These are phyloP conservation scores for Chaenodraco wilsoni DNA, from an alignment of 2,797 vertebrate species.

Conservation along the genomic window DNA sequence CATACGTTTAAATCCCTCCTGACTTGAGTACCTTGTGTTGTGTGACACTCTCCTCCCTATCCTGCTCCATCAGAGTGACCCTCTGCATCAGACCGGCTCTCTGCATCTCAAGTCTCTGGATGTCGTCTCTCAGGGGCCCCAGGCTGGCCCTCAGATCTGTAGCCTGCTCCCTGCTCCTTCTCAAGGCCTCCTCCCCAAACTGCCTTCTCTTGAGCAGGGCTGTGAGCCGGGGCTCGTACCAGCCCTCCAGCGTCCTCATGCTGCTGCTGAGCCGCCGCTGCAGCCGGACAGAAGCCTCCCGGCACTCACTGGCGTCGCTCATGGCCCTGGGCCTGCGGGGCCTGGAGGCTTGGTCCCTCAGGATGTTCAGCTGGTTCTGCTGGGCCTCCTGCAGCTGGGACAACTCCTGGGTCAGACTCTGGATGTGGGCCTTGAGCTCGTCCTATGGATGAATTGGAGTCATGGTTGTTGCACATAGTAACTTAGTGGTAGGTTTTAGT, in stretches of 20 bases:
- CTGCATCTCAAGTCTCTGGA: constrained; percentile 81
- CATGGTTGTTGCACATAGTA: background rate
- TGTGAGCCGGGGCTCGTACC: constrained; percentile 89
- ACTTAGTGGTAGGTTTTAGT: background rate
- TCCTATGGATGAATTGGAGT: constrained; percentile 58
- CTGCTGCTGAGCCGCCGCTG: constrained; percentile 86
- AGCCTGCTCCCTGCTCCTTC: constrained; percentile 83
- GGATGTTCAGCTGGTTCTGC: constrained; percentile 79
- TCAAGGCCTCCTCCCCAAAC: constrained; percentile 83
- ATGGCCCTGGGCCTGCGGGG: constrained; percentile 76
- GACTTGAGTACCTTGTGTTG: constrained; percentile 77
- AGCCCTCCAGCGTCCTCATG: constrained; percentile 84
- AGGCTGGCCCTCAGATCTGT: constrained; percentile 82
- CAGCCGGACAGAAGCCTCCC: constrained; percentile 85
- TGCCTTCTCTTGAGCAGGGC: constrained; percentile 86
- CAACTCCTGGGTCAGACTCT: constrained; percentile 82
- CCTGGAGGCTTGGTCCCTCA: constrained; percentile 73
- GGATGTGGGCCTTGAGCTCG: constrained; percentile 81
- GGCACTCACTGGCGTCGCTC: constrained; percentile 87
- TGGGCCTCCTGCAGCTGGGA: constrained; percentile 80
- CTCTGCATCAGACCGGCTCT: constrained; percentile 86
- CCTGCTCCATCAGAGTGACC: constrained; percentile 83
- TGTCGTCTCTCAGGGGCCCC: constrained; percentile 84
- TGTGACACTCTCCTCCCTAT: constrained; percentile 82
- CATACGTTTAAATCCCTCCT: background rate